Base-by-base conservation (phyloP, 1,140 invertebrate species). In the Cheumatopsyche charites region DNA sequence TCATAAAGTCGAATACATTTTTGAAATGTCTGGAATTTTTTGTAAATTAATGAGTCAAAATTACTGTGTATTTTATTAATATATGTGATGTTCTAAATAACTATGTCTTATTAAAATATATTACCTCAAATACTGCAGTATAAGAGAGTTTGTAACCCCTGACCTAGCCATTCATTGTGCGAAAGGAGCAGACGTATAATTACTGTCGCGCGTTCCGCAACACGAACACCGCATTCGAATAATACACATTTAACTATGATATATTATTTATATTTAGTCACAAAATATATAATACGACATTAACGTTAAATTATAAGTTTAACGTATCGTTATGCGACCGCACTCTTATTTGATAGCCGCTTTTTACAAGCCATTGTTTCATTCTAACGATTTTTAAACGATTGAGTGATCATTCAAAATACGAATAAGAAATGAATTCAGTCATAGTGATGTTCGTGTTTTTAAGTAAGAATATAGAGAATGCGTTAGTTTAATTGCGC, bases 201-300 rank as follows among this genome's bases (percentile, higher is more conserved):
- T 68, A 68, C 26, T 68, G 66, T 68, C 47, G 47, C 66, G 41
- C 49, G 66, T 68, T 68, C 25, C 66, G 65, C 47, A 15, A 52
- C 47, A 19, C 19, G 47, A 52, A 52, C 47, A 52, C 47, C 15
- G n/a, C 15, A 52, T 15, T 17, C 47, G 43, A 62, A 42, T 67
- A 43, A 49, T 52, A 23, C 65, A 67, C 19, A 47, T 36, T 49
- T 19, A 36, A 25, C 62, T 26, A 61, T 15, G 12, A 26, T 21
- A 19, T 61, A 61, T 61, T 23, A 23, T 23, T 63, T 36, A 23
- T 63, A n/a, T 41, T 41, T 42, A 2, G 36, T 7, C 36, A 36
- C 36, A 15, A 19, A 61, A 61, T 17, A 36, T 15, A 36, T 19
- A 21, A 58, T 58, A 2, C 52, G 36, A 3, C 9, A 36, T 36